Base-by-base conservation (phyloP, 2,113 vertebrate genomes). In the Protobothrops flavoviridis region DNA sequence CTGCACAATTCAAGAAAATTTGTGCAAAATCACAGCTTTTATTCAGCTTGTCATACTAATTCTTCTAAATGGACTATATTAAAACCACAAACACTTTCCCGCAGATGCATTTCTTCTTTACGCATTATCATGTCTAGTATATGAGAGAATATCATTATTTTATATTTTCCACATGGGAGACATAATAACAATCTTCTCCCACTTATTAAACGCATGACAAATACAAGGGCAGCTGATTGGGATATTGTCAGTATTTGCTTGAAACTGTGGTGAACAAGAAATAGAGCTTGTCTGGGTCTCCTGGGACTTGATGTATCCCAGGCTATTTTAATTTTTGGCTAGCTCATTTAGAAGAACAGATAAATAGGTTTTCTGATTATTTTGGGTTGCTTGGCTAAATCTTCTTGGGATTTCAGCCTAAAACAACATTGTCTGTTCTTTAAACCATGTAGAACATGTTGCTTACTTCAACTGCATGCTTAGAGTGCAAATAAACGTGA, bases 291-390 rank as follows among this genome's bases (percentile, higher is more conserved):
- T 69, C 50, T 91, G 24, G 50, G 74, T 87, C 48, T 64, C 81
- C 81, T 91, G 4, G 85, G 56, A 64, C 29, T 89, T 95, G 93
- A 95, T 81, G 15, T 90, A 86, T 95, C 93, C 93, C 96, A 95
- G 93, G 90, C 94, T 95, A 93, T 23, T 95, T 39, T 50, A 81
- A 94, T 94, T 48, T 88, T 8, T 1, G 92, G 24, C 90, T 94
- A 24, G 50, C 29, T 33, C n/a, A 57, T 64, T 88, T 93, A 52
- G 26, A 94, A 2, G 4, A 1, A 39, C 17, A n/a, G 89, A 90
- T 87, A 91, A 93, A 92, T 43, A 24, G 91, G 21, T 86, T 91
- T 92, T 93, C 91, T 55, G 90, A 64, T 8, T 64, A 59, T 93
- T 53, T 3, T 91, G 64, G 90, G 33, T 10, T 94, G 96, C 93